Evolutionary conservation across 1,140 invertebrate genomes (phyloP).

Genomic region (Asbolus verrucosus): DNA sequence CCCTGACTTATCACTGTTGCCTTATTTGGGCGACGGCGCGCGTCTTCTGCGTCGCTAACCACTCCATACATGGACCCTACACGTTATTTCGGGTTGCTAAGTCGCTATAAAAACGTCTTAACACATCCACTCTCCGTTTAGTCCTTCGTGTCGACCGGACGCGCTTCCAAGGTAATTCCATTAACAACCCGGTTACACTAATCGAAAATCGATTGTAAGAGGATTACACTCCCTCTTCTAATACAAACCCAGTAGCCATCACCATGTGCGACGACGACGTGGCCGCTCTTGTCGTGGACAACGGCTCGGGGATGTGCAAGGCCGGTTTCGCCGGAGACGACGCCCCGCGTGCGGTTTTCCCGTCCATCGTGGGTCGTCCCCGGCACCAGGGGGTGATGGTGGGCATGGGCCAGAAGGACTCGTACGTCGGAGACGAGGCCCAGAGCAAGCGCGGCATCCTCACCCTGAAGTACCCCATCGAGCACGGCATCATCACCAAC

Average conservation of each 20-base stretch:
- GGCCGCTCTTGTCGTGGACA: conserved; percentile 88
- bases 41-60: conserved; percentile 56
- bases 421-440: conserved; percentile 93
- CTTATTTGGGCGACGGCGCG: conserved; percentile 59
- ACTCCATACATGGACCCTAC: conserved; percentile 56
- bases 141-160: no score
- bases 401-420: conserved; percentile 93
- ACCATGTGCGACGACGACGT: conserved; percentile 91
- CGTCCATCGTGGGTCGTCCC: conserved; percentile 93
- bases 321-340: conserved; percentile 97
- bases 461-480: conserved; percentile 93
- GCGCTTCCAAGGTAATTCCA: neutral
- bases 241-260: neutral
- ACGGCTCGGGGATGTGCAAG: conserved; percentile 97
- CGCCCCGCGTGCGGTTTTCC: conserved; percentile 94
- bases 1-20: conserved; percentile 47
- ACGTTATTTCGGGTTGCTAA: conserved; percentile 36
- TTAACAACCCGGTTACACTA: no score
- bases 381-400: conserved; percentile 97
- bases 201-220: no score
- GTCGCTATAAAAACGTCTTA: conserved; percentile 37
- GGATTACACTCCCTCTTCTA: neutral
- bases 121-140: conserved; percentile 5
- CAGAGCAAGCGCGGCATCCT: conserved; percentile 96
- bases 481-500: conserved; percentile 95